Conservation (phyloP, 2,113 vertebrate genomes). For the Spea bombifrons region DNA sequence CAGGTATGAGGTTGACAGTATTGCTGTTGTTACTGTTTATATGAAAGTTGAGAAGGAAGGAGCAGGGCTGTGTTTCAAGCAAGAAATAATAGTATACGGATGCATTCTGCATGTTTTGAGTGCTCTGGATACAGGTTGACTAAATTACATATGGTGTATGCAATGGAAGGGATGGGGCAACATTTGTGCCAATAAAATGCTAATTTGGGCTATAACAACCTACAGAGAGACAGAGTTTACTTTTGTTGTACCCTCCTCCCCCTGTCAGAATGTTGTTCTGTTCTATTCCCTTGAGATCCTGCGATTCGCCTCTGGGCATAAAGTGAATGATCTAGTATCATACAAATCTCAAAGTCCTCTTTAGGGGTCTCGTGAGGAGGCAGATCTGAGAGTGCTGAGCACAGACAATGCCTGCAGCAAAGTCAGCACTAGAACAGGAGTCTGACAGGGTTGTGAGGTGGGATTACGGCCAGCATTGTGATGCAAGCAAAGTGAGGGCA, state of each 20-base stretch:
- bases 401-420: constrained; percentile 77
- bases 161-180: not conserved
- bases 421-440: constrained; percentile 74
- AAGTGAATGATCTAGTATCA: constrained; percentile 63
- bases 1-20: too few relatives aligned
- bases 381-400: constrained; percentile 76
- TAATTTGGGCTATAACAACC: constrained; percentile 17
- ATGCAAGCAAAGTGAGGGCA: constrained; percentile 63
- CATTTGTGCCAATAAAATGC: constrained; percentile 10
- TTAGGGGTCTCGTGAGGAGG: constrained; percentile 70
- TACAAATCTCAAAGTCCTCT: constrained; percentile 75
- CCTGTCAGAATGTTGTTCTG: constrained; percentile 44
- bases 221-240: not conserved
- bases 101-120: too few relatives aligned
- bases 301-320: constrained; percentile 69
- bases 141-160: not conserved
- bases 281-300: constrained; percentile 51
- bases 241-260: constrained; percentile 18
- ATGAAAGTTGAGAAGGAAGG: too few relatives aligned
- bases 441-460: constrained; percentile 72
- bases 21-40: too few relatives aligned
- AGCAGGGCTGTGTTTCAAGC: too few relatives aligned
- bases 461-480: constrained; percentile 75
- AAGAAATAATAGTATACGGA: too few relatives aligned
- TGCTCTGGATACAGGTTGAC: too few relatives aligned